Evolutionary conservation across 2,797 vertebrate genomes (phyloP).

Genomic region (Artibeus jamaicensis): DNA sequence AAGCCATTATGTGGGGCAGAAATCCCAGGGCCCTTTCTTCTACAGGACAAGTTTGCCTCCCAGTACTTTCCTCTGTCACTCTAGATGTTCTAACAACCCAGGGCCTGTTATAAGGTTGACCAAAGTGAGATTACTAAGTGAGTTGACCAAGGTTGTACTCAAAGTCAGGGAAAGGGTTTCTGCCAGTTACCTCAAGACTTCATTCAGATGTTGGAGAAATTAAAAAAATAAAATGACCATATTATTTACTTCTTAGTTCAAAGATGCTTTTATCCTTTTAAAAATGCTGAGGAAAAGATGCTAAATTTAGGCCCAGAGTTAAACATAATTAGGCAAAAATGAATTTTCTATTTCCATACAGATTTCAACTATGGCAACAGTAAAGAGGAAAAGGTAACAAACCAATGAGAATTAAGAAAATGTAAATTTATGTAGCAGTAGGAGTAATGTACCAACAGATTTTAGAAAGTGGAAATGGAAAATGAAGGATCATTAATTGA

Average conservation of each 20-base stretch:
- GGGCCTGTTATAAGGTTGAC: conserved; percentile 62
- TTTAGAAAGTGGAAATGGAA: background rate
- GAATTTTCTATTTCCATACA: background rate
- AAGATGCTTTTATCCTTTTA: background rate
- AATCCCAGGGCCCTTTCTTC: conserved; percentile 67
- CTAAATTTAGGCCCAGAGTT: background rate
- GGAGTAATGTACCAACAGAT: background rate
- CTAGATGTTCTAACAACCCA: conserved; percentile 27
- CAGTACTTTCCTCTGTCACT: background rate
- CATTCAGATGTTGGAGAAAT: conserved; percentile 17
- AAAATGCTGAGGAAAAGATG: background rate
- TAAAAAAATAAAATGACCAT: background rate
- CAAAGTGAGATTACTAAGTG: background rate
- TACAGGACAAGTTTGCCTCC: conserved; percentile 53
- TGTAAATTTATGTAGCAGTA: background rate
- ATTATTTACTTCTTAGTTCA: background rate
- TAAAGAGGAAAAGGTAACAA: background rate
- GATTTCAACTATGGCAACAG: background rate
- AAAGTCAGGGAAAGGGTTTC: conserved; percentile 66
- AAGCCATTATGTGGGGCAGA: conserved; percentile 38
- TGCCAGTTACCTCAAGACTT: conserved; percentile 59
- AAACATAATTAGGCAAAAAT: background rate
- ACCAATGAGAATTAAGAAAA: background rate
- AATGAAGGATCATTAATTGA: background rate
- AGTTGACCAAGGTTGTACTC: background rate